Percentiles rank a stretch among this genome's conserved stretches.
Evolutionary conservation across 2,888 invertebrate genomes (phyloP).

Genomic region (Orthonevra nobilis): DNA sequence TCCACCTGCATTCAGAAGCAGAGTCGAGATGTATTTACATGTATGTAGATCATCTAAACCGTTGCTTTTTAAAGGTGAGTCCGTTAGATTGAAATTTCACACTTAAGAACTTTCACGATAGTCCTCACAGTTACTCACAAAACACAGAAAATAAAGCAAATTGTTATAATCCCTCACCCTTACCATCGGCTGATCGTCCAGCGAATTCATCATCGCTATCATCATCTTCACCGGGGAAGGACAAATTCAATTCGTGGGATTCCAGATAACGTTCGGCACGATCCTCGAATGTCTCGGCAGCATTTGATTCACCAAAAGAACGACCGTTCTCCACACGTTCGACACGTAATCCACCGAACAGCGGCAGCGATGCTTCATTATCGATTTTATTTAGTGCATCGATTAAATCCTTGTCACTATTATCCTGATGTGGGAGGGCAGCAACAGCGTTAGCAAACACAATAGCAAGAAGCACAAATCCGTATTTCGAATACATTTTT

Average conservation of each 20-base stretch:
- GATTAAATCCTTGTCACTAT: conserved; percentile 80
- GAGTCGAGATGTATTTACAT: no score
- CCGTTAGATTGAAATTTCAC: no score
- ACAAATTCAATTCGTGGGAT: conserved; percentile 81
- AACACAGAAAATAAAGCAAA: neutral
- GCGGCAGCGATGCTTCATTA: conserved; percentile 77
- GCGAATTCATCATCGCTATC: conserved; percentile 76
- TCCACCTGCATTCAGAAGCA: no score
- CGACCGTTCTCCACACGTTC: conserved; percentile 78
- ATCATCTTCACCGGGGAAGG: conserved; percentile 78
- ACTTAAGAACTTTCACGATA: no score
- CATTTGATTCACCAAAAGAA: conserved; percentile 75
- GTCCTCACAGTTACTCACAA: no score
- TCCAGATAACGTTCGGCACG: conserved; percentile 81
- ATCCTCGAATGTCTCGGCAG: conserved; percentile 80
- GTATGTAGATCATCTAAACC: no score
- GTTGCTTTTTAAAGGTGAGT: no score
- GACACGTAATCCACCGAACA: conserved; percentile 80
- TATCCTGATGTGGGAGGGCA: conserved; percentile 78
- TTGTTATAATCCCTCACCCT: conserved; percentile 52
- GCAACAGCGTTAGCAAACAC: conserved; percentile 75
- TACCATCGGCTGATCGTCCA: conserved; percentile 78
- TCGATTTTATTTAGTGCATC: conserved; percentile 81
- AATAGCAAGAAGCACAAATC: conserved; percentile 77
- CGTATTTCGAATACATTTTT: conserved; percentile 78